Base-by-base conservation (phyloP, 1,140 invertebrate species). In the Caerostris extrusa region DNA sequence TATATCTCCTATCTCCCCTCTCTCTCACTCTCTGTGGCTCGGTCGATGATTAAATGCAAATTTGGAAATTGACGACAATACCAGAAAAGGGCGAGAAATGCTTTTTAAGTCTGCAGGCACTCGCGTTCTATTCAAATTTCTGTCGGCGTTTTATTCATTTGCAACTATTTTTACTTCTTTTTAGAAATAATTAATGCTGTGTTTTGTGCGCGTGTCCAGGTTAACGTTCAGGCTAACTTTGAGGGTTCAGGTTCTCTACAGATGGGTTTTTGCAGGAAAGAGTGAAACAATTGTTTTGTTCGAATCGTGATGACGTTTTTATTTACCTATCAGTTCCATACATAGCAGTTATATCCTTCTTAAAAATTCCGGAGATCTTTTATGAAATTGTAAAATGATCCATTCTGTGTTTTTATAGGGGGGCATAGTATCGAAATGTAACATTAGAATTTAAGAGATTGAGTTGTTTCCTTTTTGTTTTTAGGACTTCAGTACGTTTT, bases 41-140 rank as follows among this genome's bases (percentile, higher is more conserved):
- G 77, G 50, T 10, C 34, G 6, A 81, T 85, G 57, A 85, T 85
- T 57, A 85, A 85, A 85, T 85, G 82, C 82, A 85, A 85, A 85
- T 85, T 85, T 85, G 82, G 19, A 85, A 85, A 85, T 85, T 85
- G 82, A 85, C 53, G 82, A 19, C 82, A n/a, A 12, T 55, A 34
- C 12, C 17, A 34, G 50, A 34, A 34, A 67, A 53, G 19, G 8
- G 77, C 7, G 69, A 77, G 34, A 14, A 55, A 82, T 55, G 34
- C 50, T 12, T 12, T 64, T 64, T 64, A 67, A 67, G 4, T 14
- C 61, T 67, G 12, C 12, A 64, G 61, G 61, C 61, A 17, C 61
- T 64, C 17, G 61, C 7, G 7, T 64, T 64, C 12, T 64, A 64
- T 64, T 64, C 17, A 17, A 64, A 64, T 64, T 64, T 64, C 10